Evolutionary conservation across 2,888 invertebrate species (phyloP).

Genomic region (Athalia circularis): DNA sequence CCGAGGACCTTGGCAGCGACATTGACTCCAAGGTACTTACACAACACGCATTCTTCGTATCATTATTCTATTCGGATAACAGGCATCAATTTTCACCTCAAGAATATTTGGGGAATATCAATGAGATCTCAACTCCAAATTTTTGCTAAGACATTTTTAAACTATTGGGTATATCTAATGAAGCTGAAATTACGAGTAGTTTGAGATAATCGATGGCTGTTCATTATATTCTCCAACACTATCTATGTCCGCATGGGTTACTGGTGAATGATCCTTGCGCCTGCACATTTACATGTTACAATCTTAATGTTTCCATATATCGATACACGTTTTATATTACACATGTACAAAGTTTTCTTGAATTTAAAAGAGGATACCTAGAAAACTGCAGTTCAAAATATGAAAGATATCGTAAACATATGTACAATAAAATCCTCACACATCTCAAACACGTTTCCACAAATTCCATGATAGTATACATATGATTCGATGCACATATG

Average conservation of each 20-base stretch:
- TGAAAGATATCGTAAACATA: neutral
- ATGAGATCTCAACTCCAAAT: neutral
- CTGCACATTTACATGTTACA: slow-evolving; percentile 36
- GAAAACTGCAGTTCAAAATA: neutral
- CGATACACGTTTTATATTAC: slow-evolving; percentile 5
- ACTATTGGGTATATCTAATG: neutral
- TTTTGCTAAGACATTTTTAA: neutral
- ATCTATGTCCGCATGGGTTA: slow-evolving; percentile 36
- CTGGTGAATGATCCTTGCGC: slow-evolving; percentile 38
- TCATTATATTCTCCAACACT: slow-evolving; percentile 10
- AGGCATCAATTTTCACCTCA: slow-evolving; percentile 33
- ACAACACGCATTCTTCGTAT: slow-evolving; percentile 1
- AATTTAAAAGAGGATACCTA: neutral
- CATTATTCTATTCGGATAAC: slow-evolving; percentile 4
- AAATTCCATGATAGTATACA: slow-evolving; percentile 6
- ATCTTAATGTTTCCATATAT: slow-evolving; percentile 4
- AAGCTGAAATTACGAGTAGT: neutral
- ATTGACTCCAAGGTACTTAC: slow-evolving; percentile 40
- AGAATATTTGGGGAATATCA: neutral
- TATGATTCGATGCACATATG: slow-evolving; percentile 1
- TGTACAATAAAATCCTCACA: neutral
- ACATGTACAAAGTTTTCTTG: neutral
- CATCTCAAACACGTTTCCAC: neutral
- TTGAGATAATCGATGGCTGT: neutral
- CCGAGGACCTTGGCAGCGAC: slow-evolving; percentile 41